Conservation (phyloP, 2,113 vertebrate species). For the Grammomys dolichurus region DNA sequence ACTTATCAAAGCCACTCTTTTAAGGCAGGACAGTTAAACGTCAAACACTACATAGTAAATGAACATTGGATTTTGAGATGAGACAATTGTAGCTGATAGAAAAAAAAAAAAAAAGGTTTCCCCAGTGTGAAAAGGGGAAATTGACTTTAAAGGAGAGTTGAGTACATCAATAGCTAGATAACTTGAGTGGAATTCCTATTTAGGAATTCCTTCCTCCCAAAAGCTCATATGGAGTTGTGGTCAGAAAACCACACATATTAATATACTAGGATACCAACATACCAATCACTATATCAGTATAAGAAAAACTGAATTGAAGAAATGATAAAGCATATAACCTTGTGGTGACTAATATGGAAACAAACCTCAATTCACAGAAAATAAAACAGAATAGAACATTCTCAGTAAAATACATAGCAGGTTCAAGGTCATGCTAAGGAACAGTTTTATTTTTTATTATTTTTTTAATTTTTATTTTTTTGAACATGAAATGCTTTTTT, state of each 20-base stretch:
- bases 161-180: background rate
- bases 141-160: background rate
- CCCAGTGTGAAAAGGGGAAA: background rate
- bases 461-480: no score
- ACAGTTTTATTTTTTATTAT: background rate
- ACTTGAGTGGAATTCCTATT: background rate
- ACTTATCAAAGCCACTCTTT: conserved; percentile 46
- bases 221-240: background rate
- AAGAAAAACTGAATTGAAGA: background rate
- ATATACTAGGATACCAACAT: background rate
- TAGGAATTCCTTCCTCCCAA: background rate
- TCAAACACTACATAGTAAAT: background rate
- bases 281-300: background rate
- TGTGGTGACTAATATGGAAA: background rate
- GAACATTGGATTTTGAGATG: background rate
- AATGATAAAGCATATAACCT: background rate
- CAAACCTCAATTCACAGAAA: background rate
- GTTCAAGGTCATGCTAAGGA: background rate
- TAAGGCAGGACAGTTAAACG: background rate
- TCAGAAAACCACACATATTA: background rate
- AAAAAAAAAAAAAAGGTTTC: background rate
- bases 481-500: no score
- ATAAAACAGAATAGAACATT: background rate
- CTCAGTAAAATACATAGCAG: background rate
- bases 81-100: background rate